Conservation (phyloP, 2,888 invertebrate species). For the Ditula angustiorana region DNA sequence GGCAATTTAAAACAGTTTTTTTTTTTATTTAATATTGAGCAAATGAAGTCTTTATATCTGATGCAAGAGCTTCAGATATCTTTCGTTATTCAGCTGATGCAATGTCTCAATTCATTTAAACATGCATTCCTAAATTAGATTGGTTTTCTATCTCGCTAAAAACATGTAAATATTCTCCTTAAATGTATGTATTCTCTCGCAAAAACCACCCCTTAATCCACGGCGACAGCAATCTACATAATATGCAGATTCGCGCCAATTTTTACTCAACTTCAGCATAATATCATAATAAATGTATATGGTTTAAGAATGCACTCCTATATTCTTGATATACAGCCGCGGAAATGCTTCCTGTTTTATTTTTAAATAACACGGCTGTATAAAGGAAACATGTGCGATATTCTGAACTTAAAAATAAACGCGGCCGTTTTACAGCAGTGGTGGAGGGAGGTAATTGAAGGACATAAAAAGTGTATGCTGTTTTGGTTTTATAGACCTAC, state of each 20-base stretch:
- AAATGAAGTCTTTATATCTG: no score
- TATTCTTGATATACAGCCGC: slow-evolving; percentile 35
- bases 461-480: background rate
- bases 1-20: no score
- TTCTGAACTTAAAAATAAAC: slow-evolving; percentile 36
- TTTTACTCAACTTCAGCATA: slow-evolving; percentile 41
- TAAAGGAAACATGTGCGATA: slow-evolving; percentile 34
- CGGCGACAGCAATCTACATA: slow-evolving; percentile 63
- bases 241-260: slow-evolving; percentile 62
- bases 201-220: slow-evolving; percentile 30
- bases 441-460: slow-evolving; percentile 22
- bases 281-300: slow-evolving; percentile 38
- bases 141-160: slow-evolving; percentile 1
- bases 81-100: no score
- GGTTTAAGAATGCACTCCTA: slow-evolving; percentile 26
- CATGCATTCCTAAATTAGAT: background rate
- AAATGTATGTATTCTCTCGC: slow-evolving; percentile 32
- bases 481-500: background rate
- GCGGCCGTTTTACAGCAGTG: slow-evolving; percentile 18
- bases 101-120: background rate
- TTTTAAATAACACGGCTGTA: slow-evolving; percentile 30
- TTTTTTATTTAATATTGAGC: no score
- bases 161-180: slow-evolving; percentile 32
- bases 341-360: slow-evolving; percentile 35
- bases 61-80: no score